Conservation (phyloP, 2,113 vertebrate species). For the Chaetorhynchus papuensis region DNA sequence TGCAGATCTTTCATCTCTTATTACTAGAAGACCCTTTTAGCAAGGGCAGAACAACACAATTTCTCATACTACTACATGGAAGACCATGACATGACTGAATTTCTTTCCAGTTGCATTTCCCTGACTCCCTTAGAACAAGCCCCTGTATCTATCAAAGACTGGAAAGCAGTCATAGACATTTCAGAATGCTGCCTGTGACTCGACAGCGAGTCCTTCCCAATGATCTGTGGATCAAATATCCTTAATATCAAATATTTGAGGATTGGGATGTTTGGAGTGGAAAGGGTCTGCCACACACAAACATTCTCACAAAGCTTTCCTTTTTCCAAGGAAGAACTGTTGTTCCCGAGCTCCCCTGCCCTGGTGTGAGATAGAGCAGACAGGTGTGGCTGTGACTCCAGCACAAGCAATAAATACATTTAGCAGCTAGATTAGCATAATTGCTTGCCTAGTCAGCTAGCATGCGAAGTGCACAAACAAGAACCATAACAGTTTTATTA, state of each 20-base stretch:
- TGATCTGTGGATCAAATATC: background rate
- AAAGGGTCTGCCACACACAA: background rate
- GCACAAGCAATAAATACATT: conserved; percentile 28
- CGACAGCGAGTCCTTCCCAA: background rate
- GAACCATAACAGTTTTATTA: conserved; percentile 32
- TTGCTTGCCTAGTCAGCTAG: conserved; percentile 26
- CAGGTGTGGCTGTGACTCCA: conserved; percentile 21
- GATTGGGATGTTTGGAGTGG: background rate
- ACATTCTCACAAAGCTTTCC: background rate
- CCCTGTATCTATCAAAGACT: background rate
- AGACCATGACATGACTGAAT: accelerated
- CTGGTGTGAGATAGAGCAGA: background rate
- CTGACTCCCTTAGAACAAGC: background rate
- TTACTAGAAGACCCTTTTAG: background rate
- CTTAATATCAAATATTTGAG: background rate
- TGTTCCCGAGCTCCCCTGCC: background rate
- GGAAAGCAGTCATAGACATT: background rate
- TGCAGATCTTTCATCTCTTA: background rate
- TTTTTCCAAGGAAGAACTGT: background rate
- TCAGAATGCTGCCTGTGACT: background rate
- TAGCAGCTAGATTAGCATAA: conserved; percentile 47
- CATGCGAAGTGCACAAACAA: conserved; percentile 46
- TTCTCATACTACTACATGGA: background rate
- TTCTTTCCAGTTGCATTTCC: background rate
- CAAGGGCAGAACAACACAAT: background rate